Evolutionary conservation across 2,888 invertebrate genomes (phyloP), one percentile per base, ranked within the genome.

Genomic region (Rhamphomyia laevipes): DNA sequence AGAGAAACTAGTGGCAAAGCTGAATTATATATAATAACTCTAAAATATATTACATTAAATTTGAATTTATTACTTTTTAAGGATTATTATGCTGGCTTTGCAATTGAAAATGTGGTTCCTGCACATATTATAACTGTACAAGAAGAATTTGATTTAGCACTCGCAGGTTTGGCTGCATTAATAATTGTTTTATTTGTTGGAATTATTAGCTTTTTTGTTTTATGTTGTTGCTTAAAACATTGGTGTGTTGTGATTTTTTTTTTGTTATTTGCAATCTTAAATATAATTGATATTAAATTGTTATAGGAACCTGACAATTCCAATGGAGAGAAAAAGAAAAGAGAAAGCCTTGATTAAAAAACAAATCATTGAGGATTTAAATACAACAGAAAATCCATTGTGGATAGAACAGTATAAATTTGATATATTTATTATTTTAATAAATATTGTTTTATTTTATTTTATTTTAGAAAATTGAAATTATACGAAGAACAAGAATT

Each of bases 401-500:
- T 92, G 91, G 92, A 82, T 91, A 61, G 92, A 92, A 74, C 90
- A 89, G 83, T 84, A 67, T 74, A 80, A 73, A 10, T 21, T 18
- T 15, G 27, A 18, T 18, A n/a, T 43, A 48, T 16, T 43, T 41
- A 13, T 43, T 13, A 33, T 43, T 46, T 50, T 41, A 16, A 27
- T 42, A 37, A 46, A 37, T 45, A 45, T 17, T 10, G 5, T 38
- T 27, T 44, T 33, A 7, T 49, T n/a, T 3, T 43, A 56, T 52
- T 56, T 55, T 51, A 55, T 63, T 64, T 3, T 56, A 84, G 84
- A 61, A 91, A 91, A 73, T 72, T 91, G 23, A 81, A 91, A 63
- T 79, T 90, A 0, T 92, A 92, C 58, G 91, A 92, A 68, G 91
- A 92, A 59, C 91, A 92, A 69, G 91, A 92, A 69, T 73, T 92